Percentiles rank a stretch among this genome's conserved stretches.
Evolutionary conservation across 2,888 invertebrate species (phyloP).

Genomic region (Escarpia spicata): DNA sequence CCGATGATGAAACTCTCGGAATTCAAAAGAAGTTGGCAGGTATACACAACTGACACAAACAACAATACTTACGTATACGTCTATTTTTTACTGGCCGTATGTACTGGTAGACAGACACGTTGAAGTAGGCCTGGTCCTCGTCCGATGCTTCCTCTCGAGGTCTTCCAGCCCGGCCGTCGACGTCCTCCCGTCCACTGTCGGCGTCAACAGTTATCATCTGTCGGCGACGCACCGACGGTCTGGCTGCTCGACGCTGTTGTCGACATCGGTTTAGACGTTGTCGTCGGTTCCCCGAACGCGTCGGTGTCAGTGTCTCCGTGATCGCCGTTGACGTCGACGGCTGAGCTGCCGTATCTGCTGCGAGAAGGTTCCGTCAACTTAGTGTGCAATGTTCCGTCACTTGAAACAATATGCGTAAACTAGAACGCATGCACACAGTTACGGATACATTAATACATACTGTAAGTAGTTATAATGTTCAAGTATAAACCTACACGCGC

Average conservation of each 20-base stretch:
- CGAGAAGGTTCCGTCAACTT: neutral
- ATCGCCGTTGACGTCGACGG: no score
- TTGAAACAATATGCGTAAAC: no score
- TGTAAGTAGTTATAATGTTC: no score
- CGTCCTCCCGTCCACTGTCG: neutral
- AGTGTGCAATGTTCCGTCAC: neutral
- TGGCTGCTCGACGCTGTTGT: neutral
- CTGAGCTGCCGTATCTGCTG: neutral
- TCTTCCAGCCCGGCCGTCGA: neutral
- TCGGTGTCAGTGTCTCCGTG: neutral
- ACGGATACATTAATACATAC: no score
- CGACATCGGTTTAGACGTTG: neutral
- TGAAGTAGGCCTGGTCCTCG: neutral
- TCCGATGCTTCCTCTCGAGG: neutral
- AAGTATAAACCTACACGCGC: no score
- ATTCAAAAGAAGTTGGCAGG: no score
- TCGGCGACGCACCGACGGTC: neutral
- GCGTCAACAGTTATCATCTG: neutral
- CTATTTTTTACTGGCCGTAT: neutral
- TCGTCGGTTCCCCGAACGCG: neutral
- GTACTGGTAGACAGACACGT: slow-evolving; percentile 1
- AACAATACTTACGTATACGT: neutral
- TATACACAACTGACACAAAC: no score
- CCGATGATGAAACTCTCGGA: no score
- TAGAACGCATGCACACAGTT: no score